phyloP scores from a whole-genome alignment of 2,113 vertebrate species.

The Argyrosomus japonicus region DNA sequence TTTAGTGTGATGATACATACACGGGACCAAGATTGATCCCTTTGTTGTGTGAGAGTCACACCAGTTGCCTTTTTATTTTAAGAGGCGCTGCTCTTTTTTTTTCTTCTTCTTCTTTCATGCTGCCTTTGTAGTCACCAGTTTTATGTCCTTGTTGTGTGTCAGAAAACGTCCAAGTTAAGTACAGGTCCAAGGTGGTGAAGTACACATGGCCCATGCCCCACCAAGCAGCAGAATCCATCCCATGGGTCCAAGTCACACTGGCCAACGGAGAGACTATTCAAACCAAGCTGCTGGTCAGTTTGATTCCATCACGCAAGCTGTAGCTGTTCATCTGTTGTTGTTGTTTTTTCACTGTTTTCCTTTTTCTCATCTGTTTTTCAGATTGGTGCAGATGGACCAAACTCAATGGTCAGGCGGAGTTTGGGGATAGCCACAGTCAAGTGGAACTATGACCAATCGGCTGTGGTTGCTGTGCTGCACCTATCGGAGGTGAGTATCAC shows the following conservation, averaged over 20 bases:
- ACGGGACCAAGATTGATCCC: conserved; percentile 27
- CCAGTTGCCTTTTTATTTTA: conserved; percentile 34
- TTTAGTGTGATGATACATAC: conserved; percentile 55
- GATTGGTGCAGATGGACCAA: conserved; percentile 96
- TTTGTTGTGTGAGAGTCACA: conserved; percentile 48
- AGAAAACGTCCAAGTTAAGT: conserved; percentile 92
- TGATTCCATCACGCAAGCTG: neutral
- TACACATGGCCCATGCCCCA: conserved; percentile 91
- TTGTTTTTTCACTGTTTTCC: neutral
- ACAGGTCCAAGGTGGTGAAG: conserved; percentile 89
- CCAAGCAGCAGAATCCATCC: conserved; percentile 83
- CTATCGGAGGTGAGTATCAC: conserved; percentile 87
- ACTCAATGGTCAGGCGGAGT: conserved; percentile 89
- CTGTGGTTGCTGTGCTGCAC: conserved; percentile 95
- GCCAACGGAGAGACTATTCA: conserved; percentile 91
- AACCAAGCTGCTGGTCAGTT: conserved; percentile 93
- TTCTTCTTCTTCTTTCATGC: neutral
- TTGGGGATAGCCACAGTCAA: conserved; percentile 90
- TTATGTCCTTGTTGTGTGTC: conserved; percentile 46
- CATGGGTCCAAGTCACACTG: conserved; percentile 94
- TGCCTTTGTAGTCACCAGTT: conserved; percentile 26
- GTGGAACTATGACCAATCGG: conserved; percentile 95
- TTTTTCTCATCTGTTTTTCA: conserved; percentile 64
- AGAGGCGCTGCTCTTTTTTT: neutral
- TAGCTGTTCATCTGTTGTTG: neutral